Evolutionary conservation across 1,140 invertebrate genomes (phyloP), one percentile per base, ranked within the genome.

Genomic region (Drosophila tsacasi): DNA sequence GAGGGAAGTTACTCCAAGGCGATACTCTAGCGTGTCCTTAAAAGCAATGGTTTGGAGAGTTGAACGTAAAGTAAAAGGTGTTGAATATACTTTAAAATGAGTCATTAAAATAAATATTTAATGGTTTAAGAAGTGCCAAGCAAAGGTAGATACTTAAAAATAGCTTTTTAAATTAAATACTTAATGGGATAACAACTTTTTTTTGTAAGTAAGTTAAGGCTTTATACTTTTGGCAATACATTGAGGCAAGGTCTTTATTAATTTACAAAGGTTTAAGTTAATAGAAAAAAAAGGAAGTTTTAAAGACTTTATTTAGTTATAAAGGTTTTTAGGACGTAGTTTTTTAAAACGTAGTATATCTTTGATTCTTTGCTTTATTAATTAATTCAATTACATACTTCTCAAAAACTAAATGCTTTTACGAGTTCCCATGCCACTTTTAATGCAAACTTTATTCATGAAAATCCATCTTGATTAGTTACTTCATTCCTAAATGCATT

Each of bases 401-500:
- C 19, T 13, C 5, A 12, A 3, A 30, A 32, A 6, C 1, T 10
- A 9, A 19, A n/a, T 50, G 9, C 8, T 19, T 19, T 27, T 25
- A 25, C 4, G 3, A 49, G 1, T 17, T 50, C 9, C 5, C 17
- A 13, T 32, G 15, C 19, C 52, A 23, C 19, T 55, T 55, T 37
- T 37, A 55, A 37, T 57, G 15, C 0, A 6, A 55, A 39, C 15
- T 39, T 55, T 23, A 57, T 57, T 57, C 21, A 39, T n/a, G 35
- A 57, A 23, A 57, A 25, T 17, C 21, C 54, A 57, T 57, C 54
- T 25, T 57, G 35, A 57, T 57, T 57, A 57, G 54, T 15, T 39
- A 23, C 54, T 57, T 49, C 21, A 61, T 50, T 52, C n/a, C 9
- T 5, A 61, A 61, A 19, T 27, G 15, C 42, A 39, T 30, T 3